These are phyloP conservation scores for Leiothrix lutea DNA, from an alignment of 2,113 vertebrate genomes.

Conservation along the genomic window DNA sequence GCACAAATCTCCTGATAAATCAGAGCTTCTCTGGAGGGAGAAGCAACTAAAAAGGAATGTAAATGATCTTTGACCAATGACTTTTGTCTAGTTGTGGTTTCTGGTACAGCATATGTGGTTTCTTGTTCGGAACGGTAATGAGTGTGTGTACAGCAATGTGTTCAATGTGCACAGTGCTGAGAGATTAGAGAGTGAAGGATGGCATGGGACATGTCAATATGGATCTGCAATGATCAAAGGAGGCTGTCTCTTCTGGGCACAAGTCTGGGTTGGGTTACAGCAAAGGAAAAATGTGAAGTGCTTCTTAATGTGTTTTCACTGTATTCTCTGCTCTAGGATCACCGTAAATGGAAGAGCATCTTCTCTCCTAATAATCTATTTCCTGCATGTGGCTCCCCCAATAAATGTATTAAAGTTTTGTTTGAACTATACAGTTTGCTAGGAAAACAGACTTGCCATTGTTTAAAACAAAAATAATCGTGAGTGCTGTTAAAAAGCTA, in stretches of 20 bases:
- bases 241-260: constrained; percentile 55
- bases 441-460: constrained; percentile 26
- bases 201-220: constrained; percentile 69
- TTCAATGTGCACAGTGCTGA: constrained; percentile 47
- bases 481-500: neutral
- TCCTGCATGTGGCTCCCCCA: constrained; percentile 28
- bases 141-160: constrained; percentile 45
- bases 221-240: constrained; percentile 70
- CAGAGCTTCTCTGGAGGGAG: constrained; percentile 16
- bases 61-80: constrained; percentile 61
- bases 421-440: constrained; percentile 28
- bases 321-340: constrained; percentile 40
- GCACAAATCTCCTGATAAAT: constrained; percentile 28
- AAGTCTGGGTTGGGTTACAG: constrained; percentile 60
- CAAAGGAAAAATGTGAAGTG: constrained; percentile 60
- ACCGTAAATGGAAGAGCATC: constrained; percentile 43
- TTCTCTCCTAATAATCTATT: constrained; percentile 44
- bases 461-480: constrained; percentile 16
- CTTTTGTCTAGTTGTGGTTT: constrained; percentile 57
- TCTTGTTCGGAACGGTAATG: constrained; percentile 38
- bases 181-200: constrained; percentile 67
- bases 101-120: constrained; percentile 17
- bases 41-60: constrained; percentile 54
- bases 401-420: constrained; percentile 42
- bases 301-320: constrained; percentile 66